Conservation (phyloP, 2,888 invertebrate genomes). For the Drosophila gaucha region DNA sequence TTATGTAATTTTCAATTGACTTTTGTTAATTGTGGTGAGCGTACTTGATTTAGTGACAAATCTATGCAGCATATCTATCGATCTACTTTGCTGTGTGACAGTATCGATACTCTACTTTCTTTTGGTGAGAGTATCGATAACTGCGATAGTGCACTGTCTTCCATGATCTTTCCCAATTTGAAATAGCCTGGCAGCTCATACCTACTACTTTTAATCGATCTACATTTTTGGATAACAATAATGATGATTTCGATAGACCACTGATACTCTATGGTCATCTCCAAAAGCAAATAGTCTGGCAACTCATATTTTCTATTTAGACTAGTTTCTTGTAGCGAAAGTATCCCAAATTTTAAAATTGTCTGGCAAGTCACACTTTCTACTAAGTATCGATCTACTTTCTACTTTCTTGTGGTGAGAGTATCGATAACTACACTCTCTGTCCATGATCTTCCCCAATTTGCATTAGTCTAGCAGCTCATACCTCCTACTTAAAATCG, state of each 20-base stretch:
- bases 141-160: too few species aligned
- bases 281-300: neutral
- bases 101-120: too few species aligned
- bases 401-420: too few species aligned
- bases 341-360: too few species aligned
- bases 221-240: neutral
- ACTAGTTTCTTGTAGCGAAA: neutral
- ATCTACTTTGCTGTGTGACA: neutral
- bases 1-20: constrained; percentile 73
- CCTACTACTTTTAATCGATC: too few species aligned
- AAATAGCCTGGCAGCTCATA: neutral
- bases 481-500: too few species aligned
- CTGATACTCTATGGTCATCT: too few species aligned
- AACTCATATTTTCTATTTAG: too few species aligned
- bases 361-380: too few species aligned
- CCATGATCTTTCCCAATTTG: neutral
- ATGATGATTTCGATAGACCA: too few species aligned
- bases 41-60: constrained; percentile 8
- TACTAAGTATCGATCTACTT: neutral
- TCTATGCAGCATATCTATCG: neutral
- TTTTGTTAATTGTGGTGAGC: constrained; percentile 61
- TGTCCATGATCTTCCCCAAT: neutral
- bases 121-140: neutral
- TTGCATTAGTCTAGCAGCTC: neutral
- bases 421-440: neutral